phyloP scores from a whole-genome alignment of 2,888 invertebrate genomes.

The Hypomecis atomaria region DNA sequence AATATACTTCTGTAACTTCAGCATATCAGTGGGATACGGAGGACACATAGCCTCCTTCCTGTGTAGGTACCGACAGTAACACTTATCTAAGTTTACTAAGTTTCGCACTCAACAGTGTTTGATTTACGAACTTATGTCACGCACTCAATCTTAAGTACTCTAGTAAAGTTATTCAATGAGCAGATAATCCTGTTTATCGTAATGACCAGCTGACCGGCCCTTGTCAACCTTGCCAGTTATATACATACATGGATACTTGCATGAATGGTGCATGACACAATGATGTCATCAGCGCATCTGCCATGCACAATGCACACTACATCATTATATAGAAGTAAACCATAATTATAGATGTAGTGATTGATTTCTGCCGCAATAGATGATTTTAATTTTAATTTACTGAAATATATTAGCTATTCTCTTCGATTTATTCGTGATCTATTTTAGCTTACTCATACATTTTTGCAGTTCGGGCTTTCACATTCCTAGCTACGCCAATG shows the following conservation, averaged over 20 bases:
- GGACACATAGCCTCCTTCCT: too few species aligned
- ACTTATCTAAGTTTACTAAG: too few species aligned
- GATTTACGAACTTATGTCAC: too few species aligned
- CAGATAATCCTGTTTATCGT: conserved; percentile 7
- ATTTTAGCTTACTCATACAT: too few species aligned
- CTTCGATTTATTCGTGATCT: too few species aligned
- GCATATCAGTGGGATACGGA: too few species aligned
- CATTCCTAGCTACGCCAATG: too few species aligned
- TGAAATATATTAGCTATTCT: background rate
- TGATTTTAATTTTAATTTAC: background rate
- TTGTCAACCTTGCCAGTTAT: conserved; percentile 10
- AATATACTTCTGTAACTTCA: too few species aligned
- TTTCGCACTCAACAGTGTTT: too few species aligned
- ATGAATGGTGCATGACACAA: conserved; percentile 6
- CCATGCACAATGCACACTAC: conserved; percentile 1
- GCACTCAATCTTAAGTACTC: too few species aligned
- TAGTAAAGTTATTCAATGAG: background rate
- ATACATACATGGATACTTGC: background rate
- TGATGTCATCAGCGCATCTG: conserved; percentile 38
- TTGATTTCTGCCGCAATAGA: background rate
- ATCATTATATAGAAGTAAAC: conserved; percentile 1
- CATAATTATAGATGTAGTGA: background rate
- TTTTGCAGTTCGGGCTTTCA: too few species aligned
- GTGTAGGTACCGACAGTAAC: too few species aligned
- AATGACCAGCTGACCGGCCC: conserved; percentile 9